Conservation (phyloP, 2,888 invertebrate species). For the Tribolium freemani region DNA sequence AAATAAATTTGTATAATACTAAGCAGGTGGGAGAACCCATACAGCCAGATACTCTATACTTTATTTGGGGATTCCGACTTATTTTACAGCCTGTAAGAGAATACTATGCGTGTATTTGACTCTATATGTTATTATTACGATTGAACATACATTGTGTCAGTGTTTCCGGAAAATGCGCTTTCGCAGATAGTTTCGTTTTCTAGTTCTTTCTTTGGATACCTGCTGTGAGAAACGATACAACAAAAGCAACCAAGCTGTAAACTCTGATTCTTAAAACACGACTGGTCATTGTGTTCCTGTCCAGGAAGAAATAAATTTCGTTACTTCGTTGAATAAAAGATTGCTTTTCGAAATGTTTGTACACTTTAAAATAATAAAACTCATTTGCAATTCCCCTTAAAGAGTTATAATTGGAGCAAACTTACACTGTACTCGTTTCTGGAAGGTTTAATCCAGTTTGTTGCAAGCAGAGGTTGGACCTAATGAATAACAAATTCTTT, state of each 20-base stretch:
- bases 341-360: neutral
- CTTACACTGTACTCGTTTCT: neutral
- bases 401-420: neutral
- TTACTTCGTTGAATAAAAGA: slow-evolving; percentile 10
- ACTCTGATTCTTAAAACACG: slow-evolving; percentile 11
- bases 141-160: slow-evolving; percentile 11
- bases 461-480: neutral
- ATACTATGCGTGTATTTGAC: slow-evolving; percentile 14
- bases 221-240: slow-evolving; percentile 11
- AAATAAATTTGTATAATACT: slow-evolving; percentile 22
- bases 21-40: slow-evolving; percentile 14
- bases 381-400: neutral
- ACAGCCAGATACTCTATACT: slow-evolving; percentile 10
- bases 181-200: slow-evolving; percentile 20
- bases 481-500: too few relatives aligned
- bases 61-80: slow-evolving; percentile 21
- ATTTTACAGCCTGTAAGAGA: slow-evolving; percentile 25
- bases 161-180: neutral
- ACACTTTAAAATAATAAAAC: neutral
- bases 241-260: slow-evolving; percentile 17
- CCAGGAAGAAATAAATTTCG: slow-evolving; percentile 13
- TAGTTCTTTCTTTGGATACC: slow-evolving; percentile 18
- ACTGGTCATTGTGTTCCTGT: slow-evolving; percentile 9
- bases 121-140: slow-evolving; percentile 27
- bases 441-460: neutral